Base-by-base conservation (phyloP, 2,888 invertebrate species). In the Magallana nippona region DNA sequence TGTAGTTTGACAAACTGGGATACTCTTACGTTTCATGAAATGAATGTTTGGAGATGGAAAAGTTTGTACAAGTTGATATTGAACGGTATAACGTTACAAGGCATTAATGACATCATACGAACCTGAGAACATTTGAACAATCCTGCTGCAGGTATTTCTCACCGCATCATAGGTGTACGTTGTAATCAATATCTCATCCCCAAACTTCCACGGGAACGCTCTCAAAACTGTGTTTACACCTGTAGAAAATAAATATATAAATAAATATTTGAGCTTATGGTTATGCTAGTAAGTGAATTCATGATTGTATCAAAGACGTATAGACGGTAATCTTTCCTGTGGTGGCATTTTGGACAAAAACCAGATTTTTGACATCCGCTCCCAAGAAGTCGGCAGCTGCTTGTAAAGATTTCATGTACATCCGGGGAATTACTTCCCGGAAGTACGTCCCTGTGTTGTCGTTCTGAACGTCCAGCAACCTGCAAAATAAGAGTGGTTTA, bases 221-320 rank as follows among this genome's bases (percentile, higher is more conserved):
- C 89, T 90, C 63, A 91, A 60, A 13, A 90, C 88, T 11, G 87
- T 86, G 79, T 91, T 92, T 2, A 89, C 84, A 11, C 89, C 91
- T 91, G 83, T 8, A 71, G 27, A 63, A 60, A 15, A n/a, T 58
- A 58, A 1, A 60, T 0, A 1, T n/a, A 10, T 2, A 13, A 15
- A n/a, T 0, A 15, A 58, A 58, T 60, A n/a, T 60, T 60, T 60
- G 60, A 2, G n/a, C 10, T 60, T n/a, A 10, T 19, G 2, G 19
- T n/a, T 15, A 17, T 60, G n/a, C 19, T 60, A 17, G n/a, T 60
- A 19, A 19, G 19, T 60, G 60, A 1, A 60, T 60, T 19, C 60
- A 60, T 60, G 10, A 17, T 19, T 17, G 10, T 60, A 60, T 60
- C 1, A 19, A 27, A 71, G n/a, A 11, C n/a, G 27, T 27, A 19